Evolutionary conservation across 2,797 vertebrate genomes (phyloP).

Genomic region (Centropyge bicolor): DNA sequence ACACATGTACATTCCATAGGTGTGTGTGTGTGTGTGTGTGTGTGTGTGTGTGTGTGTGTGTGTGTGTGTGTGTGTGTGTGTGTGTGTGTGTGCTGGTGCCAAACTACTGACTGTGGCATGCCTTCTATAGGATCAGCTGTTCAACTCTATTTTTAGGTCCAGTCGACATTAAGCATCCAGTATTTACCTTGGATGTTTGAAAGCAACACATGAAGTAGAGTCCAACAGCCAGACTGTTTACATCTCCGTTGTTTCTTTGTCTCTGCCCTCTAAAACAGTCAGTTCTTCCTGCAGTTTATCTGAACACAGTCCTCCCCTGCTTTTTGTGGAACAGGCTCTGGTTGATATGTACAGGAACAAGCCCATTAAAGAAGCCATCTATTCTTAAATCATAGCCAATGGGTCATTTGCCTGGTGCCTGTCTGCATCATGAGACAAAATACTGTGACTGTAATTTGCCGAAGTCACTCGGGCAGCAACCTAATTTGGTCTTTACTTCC

Average conservation of each 20-base stretch:
- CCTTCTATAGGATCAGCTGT: background rate
- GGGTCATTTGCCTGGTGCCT: background rate
- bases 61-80: background rate
- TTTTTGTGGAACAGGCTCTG: background rate
- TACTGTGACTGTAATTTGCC: background rate
- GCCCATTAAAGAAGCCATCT: background rate
- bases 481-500: background rate
- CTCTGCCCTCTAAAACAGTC: no score
- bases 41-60: background rate
- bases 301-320: background rate
- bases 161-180: background rate
- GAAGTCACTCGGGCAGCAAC: background rate
- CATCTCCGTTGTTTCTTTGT: background rate
- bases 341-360: background rate
- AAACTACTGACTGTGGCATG: background rate
- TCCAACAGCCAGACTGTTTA: background rate
- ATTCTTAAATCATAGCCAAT: background rate
- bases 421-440: background rate
- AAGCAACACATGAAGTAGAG: background rate
- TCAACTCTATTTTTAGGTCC: slow-evolving; percentile 11
- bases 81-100: background rate
- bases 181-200: background rate
- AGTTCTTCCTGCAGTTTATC: background rate
- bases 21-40: background rate
- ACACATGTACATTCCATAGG: background rate